Percentiles rank a stretch among this genome's conserved stretches.
These are phyloP conservation scores for Alcedo quadribrachys DNA, from an alignment of 2,797 vertebrate genomes.

Conservation along the genomic window DNA sequence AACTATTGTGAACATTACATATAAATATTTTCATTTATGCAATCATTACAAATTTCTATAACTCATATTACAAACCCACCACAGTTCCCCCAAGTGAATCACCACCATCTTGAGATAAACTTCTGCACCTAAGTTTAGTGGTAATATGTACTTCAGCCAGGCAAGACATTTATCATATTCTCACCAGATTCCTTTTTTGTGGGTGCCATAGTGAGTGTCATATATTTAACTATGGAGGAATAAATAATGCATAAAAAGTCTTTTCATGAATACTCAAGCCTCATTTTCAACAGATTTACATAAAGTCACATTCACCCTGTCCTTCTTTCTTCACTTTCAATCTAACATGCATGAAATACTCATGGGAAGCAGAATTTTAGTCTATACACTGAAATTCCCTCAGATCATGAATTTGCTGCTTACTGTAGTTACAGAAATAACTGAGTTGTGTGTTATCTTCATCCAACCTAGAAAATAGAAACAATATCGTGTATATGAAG, in stretches of 20 bases:
- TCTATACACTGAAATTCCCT: background rate
- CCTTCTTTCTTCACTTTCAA: background rate
- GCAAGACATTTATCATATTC: background rate
- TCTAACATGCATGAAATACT: conserved; percentile 3
- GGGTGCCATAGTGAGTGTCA: background rate
- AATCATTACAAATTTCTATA: background rate
- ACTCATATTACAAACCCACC: background rate
- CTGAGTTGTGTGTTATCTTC: background rate
- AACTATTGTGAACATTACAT: background rate
- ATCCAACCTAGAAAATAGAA: background rate
- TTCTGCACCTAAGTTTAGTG: background rate
- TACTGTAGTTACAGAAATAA: background rate
- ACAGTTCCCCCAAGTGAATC: background rate
- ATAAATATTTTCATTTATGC: background rate
- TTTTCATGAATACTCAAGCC: conserved; percentile 17
- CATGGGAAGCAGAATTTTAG: conserved; percentile 5
- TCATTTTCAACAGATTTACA: conserved; percentile 33
- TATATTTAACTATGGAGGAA: background rate
- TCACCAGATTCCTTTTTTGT: conserved; percentile 16
- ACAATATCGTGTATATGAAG: background rate
- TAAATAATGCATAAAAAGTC: conserved; percentile 31
- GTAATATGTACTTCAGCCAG: conserved; percentile 1
- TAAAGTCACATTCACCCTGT: conserved; percentile 33
- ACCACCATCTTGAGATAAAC: background rate
- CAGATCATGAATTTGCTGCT: conserved; percentile 26